phyloP scores from a whole-genome alignment of 2,113 vertebrate species.

The Baryphthengus martii region DNA sequence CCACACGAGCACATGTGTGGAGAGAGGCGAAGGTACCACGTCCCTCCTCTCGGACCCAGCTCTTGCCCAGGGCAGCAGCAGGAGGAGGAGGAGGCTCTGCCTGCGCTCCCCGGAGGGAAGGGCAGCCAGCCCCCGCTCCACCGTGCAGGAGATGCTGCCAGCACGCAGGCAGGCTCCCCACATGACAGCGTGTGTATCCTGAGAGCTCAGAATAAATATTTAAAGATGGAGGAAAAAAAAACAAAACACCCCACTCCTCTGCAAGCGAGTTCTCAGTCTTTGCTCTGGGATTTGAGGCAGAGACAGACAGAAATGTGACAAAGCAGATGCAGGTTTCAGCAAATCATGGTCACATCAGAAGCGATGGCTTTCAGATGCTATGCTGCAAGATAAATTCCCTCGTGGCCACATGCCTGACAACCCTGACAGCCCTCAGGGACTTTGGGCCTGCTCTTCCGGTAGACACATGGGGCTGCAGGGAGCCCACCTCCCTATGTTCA shows the following conservation, averaged over 20 bases:
- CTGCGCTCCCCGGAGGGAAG: not conserved
- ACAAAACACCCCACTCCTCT: not conserved
- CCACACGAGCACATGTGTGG: accelerated
- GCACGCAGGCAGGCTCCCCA: not conserved
- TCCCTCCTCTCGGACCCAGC: not conserved
- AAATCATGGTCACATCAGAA: constrained; percentile 39
- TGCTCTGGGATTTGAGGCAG: constrained; percentile 41
- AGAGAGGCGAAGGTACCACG: not conserved
- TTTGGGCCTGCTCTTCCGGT: not conserved
- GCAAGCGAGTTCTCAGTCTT: not conserved
- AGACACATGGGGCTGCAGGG: not conserved
- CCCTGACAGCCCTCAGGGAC: accelerated
- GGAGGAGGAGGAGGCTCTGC: not conserved
- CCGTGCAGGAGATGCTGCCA: not conserved
- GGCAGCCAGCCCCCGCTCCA: not conserved
- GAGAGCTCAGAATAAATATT: constrained; percentile 46
- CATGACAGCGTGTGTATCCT: not conserved
- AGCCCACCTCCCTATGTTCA: not conserved
- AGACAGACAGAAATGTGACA: constrained; percentile 12
- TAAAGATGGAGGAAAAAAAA: not conserved
- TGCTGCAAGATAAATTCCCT: constrained; percentile 26
- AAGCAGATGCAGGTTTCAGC: constrained; percentile 25
- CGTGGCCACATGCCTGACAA: not conserved
- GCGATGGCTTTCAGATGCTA: not conserved
- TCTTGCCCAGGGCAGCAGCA: not conserved